Conservation (phyloP, 1,140 invertebrate genomes). For the Coptotermes formosanus region DNA sequence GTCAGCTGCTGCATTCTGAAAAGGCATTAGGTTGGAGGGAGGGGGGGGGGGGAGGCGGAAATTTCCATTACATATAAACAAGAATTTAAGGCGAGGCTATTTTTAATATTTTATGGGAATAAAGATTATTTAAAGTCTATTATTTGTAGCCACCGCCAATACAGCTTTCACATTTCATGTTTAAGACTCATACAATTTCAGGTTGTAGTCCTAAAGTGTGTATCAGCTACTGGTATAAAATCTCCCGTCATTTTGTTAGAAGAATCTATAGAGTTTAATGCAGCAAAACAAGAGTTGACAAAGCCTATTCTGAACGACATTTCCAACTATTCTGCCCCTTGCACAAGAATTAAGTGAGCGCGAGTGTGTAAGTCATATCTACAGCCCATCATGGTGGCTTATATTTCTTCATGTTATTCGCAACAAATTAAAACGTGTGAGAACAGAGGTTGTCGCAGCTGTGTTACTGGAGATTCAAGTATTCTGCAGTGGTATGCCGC, state of each 20-base stretch:
- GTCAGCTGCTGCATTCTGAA: neutral
- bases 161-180: neutral
- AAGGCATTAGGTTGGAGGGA: neutral
- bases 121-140: neutral
- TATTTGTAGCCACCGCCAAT: neutral
- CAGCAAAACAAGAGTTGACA: too few species aligned
- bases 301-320: too few species aligned
- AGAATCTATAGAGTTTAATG: too few species aligned
- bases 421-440: too few species aligned
- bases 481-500: too few species aligned
- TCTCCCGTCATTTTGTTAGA: neutral
- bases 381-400: too few species aligned
- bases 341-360: too few species aligned
- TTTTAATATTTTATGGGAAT: conserved; percentile 19
- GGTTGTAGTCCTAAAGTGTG: neutral
- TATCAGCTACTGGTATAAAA: neutral
- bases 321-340: too few species aligned
- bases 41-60: neutral
- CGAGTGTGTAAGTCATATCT: too few species aligned
- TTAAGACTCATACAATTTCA: neutral
- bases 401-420: too few species aligned
- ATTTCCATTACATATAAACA: conserved; percentile 8
- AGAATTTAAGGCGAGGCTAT: conserved; percentile 23
- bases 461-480: too few species aligned
- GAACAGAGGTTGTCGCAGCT: too few species aligned